phyloP scores from a whole-genome alignment of 2,888 invertebrate species.

The Eulithis prunata region DNA sequence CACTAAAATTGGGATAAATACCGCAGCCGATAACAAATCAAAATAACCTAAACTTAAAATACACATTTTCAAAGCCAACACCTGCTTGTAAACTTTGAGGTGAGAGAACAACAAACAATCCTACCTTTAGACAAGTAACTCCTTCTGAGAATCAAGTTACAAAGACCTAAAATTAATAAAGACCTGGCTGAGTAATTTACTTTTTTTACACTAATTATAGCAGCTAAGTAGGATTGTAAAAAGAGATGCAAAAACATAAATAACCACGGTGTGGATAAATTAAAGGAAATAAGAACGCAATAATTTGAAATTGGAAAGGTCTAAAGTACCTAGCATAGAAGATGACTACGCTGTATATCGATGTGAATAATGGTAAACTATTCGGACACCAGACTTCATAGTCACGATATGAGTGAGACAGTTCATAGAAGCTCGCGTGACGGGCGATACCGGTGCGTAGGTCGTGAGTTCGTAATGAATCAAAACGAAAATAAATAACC shows the following conservation, averaged over 20 bases:
- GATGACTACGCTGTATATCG: constrained; percentile 8
- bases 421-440: constrained; percentile 26
- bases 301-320: not conserved
- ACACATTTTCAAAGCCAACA: constrained; percentile 9
- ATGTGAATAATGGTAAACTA: constrained; percentile 14
- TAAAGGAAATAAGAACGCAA: too few relatives aligned
- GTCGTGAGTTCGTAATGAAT: constrained; percentile 42
- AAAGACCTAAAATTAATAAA: not conserved
- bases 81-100: too few relatives aligned
- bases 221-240: too few relatives aligned
- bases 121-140: not conserved
- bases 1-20: constrained; percentile 44
- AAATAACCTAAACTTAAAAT: constrained; percentile 29
- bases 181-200: not conserved
- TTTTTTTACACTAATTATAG: too few relatives aligned
- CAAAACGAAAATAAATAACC: not conserved
- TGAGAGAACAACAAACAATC: constrained; percentile 31
- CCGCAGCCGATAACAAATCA: constrained; percentile 38
- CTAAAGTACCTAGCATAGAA: not conserved
- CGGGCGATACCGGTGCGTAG: constrained; percentile 38
- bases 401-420: constrained; percentile 10
- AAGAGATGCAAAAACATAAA: too few relatives aligned
- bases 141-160: not conserved
- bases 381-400: constrained; percentile 5
- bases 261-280: not conserved